Evolutionary conservation across 2,888 invertebrate genomes (phyloP).

Genomic region (Chromoteleia sp.): DNA sequence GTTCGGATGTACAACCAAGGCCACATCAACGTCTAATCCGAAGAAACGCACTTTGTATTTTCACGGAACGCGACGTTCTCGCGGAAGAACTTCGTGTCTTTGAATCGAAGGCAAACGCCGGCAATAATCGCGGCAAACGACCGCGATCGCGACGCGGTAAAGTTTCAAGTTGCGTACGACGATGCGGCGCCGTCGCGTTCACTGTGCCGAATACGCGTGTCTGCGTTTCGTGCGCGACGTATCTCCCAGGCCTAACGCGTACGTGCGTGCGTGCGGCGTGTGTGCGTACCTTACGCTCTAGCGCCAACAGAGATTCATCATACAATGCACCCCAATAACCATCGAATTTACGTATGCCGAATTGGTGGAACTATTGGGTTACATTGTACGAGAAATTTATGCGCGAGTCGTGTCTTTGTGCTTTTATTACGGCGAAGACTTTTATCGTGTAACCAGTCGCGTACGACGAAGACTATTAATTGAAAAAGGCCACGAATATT

Average conservation of each 20-base stretch:
- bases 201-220: constrained; percentile 66
- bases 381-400: constrained; percentile 42
- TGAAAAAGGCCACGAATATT: too few relatives aligned
- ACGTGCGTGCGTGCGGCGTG: constrained; percentile 51
- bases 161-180: constrained; percentile 49
- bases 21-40: constrained; percentile 45
- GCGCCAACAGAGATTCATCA: constrained; percentile 56
- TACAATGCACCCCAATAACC: constrained; percentile 63
- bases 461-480: too few relatives aligned
- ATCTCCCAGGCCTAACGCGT: constrained; percentile 47
- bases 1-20: constrained; percentile 46
- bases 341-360: constrained; percentile 58
- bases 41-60: constrained; percentile 23
- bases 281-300: constrained; percentile 52
- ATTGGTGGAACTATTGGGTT: constrained; percentile 42
- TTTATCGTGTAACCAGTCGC: constrained; percentile 9
- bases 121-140: neutral
- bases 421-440: constrained; percentile 17
- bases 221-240: constrained; percentile 30
- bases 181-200: constrained; percentile 64
- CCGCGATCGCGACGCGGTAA: constrained; percentile 38
- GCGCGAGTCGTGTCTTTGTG: constrained; percentile 33
- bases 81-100: too few relatives aligned
- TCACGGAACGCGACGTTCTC: too few relatives aligned
- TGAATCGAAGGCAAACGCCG: too few relatives aligned